phyloP scores from a whole-genome alignment of 2,797 vertebrate species.

The Dallia pectoralis region DNA sequence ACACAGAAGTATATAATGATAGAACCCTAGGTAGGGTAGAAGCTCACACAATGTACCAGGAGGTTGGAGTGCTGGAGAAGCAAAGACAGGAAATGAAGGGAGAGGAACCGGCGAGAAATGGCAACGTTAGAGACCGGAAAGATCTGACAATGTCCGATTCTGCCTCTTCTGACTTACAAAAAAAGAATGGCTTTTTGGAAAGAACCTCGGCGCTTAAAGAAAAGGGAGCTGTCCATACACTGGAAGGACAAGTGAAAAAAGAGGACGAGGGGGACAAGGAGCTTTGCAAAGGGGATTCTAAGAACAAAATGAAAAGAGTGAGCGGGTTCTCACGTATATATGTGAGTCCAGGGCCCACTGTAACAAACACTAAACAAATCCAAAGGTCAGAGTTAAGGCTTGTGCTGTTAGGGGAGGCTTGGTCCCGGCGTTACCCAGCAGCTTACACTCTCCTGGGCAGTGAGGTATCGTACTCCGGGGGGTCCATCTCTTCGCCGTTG shows the following conservation, averaged over 20 bases:
- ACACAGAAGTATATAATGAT: background rate
- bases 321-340: too few species aligned
- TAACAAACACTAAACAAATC: conserved; percentile 21
- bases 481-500: conserved; percentile 50
- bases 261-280: background rate
- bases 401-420: conserved; percentile 68
- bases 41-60: conserved; percentile 26
- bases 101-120: conserved; percentile 4
- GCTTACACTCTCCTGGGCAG: conserved; percentile 55
- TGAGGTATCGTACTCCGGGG: conserved; percentile 3
- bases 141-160: conserved; percentile 20
- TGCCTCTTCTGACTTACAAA: conserved; percentile 19
- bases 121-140: conserved; percentile 9
- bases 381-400: conserved; percentile 49
- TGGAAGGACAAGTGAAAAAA: background rate
- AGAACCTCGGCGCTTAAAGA: conserved; percentile 25
- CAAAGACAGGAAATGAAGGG: background rate
- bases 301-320: background rate
- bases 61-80: conserved; percentile 33
- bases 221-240: conserved; percentile 9
- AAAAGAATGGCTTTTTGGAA: conserved; percentile 40
- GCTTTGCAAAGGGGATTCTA: background rate
- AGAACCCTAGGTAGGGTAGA: conserved; percentile 11
- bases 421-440: conserved; percentile 54
- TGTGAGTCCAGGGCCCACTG: background rate